Conservation (phyloP, 1,140 invertebrate species). For the Drosophila neocordata region DNA sequence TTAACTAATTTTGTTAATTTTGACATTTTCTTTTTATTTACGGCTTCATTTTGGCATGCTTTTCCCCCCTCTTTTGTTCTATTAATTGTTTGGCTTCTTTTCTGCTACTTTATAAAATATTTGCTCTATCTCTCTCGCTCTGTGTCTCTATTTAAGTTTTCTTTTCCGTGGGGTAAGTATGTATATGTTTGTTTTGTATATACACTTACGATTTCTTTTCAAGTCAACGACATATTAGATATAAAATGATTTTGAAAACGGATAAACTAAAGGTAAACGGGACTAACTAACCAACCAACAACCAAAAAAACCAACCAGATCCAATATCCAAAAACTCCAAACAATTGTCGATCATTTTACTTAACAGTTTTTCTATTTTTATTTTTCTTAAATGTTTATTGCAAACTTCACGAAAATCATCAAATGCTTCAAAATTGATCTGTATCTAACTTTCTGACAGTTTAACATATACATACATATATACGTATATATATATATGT, state of each 20-base stretch:
- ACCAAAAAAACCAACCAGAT: constrained; percentile 23
- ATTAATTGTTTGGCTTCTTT: constrained; percentile 19
- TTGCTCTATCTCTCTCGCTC: constrained; percentile 27
- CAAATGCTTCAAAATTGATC: constrained; percentile 59
- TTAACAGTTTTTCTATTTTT: constrained; percentile 21
- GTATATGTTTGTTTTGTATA: constrained; percentile 28
- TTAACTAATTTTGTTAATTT: constrained; percentile 3
- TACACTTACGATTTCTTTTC: constrained; percentile 20
- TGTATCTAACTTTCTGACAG: constrained; percentile 15
- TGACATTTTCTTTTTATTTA: constrained; percentile 24
- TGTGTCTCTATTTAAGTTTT: constrained; percentile 28
- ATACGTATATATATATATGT: constrained; percentile 25
- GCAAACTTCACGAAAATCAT: constrained; percentile 74
- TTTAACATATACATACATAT: constrained; percentile 22
- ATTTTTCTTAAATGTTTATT: constrained; percentile 23
- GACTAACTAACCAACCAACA: constrained; percentile 34
- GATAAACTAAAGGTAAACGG: constrained; percentile 45
- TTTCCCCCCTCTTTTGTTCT: constrained; percentile 15
- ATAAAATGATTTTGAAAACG: constrained; percentile 7
- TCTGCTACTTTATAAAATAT: constrained; percentile 12
- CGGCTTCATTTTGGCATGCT: constrained; percentile 32
- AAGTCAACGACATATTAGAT: constrained; percentile 17
- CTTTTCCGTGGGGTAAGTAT: constrained; percentile 57
- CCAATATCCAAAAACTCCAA: constrained; percentile 40
- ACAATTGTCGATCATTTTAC: constrained; percentile 42